Evolutionary conservation across 2,888 invertebrate genomes (phyloP).

Genomic region (Stenurella melanura): DNA sequence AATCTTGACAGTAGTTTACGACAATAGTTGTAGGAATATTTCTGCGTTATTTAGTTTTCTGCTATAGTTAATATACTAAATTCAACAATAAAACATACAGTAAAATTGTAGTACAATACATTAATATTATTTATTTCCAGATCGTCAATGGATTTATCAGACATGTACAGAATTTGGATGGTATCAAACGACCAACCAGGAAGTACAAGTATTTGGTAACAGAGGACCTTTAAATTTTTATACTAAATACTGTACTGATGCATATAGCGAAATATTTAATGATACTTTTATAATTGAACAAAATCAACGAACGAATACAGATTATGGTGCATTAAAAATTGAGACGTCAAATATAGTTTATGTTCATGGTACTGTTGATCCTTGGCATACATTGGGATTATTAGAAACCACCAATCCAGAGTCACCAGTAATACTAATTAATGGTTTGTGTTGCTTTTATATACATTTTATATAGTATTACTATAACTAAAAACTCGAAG

Average conservation of each 20-base stretch:
- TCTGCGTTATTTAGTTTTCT: too few species aligned
- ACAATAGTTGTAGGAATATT: too few species aligned
- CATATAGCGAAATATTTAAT: conserved; percentile 77
- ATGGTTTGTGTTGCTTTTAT: neutral
- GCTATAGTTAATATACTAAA: too few species aligned
- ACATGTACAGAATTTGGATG: too few species aligned
- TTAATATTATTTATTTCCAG: conserved; percentile 5
- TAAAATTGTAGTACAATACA: conserved; percentile 37
- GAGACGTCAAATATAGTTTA: conserved; percentile 76
- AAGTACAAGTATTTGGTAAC: conserved; percentile 78
- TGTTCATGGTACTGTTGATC: conserved; percentile 77
- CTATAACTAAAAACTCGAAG: too few species aligned
- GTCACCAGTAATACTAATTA: conserved; percentile 58
- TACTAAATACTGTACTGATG: conserved; percentile 84
- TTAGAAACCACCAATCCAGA: conserved; percentile 68
- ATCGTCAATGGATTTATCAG: conserved; percentile 86
- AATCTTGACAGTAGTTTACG: too few species aligned
- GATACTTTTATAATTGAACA: conserved; percentile 76
- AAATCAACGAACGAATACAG: conserved; percentile 76
- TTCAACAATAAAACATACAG: too few species aligned
- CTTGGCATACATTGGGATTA: conserved; percentile 76
- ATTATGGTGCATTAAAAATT: conserved; percentile 74
- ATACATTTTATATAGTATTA: too few species aligned
- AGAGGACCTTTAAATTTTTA: conserved; percentile 75
- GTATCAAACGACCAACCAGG: conserved; percentile 82